These are phyloP conservation scores for Zhuqinia jingwanae DNA, from an alignment of 2,888 invertebrate genomes.

Conservation along the genomic window DNA sequence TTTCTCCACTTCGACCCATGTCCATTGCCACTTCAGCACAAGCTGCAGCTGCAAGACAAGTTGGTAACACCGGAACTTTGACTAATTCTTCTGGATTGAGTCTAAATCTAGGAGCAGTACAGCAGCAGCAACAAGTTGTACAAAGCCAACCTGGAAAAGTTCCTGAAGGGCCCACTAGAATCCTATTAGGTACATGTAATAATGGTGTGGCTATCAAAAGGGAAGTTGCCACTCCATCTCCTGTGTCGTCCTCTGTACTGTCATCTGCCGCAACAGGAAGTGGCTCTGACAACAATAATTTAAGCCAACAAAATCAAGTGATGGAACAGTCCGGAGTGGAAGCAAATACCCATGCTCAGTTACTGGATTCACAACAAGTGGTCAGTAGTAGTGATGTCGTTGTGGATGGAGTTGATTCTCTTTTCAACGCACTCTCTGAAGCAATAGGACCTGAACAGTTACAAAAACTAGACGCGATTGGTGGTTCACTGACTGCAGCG, in stretches of 20 bases:
- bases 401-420: constrained; percentile 68
- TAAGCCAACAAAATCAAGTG: constrained; percentile 13
- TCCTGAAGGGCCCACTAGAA: constrained; percentile 43
- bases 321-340: not conserved
- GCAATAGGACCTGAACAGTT: constrained; percentile 72
- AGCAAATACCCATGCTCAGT: constrained; percentile 19
- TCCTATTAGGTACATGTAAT: constrained; percentile 50
- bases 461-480: constrained; percentile 72
- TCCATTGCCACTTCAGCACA: constrained; percentile 47
- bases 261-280: not conserved
- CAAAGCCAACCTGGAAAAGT: constrained; percentile 47
- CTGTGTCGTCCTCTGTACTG: constrained; percentile 1
- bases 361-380: constrained; percentile 42
- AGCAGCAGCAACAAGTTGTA: constrained; percentile 25
- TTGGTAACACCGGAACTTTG: constrained; percentile 29
- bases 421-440: constrained; percentile 72
- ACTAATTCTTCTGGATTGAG: constrained; percentile 46
- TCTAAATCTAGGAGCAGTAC: constrained; percentile 65
- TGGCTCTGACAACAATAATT: not conserved
- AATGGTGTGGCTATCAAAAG: constrained; percentile 57
- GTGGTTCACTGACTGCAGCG: constrained; percentile 47
- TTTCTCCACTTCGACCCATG: constrained; percentile 70
- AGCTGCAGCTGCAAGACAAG: constrained; percentile 34
- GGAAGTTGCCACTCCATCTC: constrained; percentile 39
- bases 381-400: constrained; percentile 51